Evolutionary conservation across 2,113 vertebrate genomes (phyloP).

Genomic region (Hippocampus barbouri): DNA sequence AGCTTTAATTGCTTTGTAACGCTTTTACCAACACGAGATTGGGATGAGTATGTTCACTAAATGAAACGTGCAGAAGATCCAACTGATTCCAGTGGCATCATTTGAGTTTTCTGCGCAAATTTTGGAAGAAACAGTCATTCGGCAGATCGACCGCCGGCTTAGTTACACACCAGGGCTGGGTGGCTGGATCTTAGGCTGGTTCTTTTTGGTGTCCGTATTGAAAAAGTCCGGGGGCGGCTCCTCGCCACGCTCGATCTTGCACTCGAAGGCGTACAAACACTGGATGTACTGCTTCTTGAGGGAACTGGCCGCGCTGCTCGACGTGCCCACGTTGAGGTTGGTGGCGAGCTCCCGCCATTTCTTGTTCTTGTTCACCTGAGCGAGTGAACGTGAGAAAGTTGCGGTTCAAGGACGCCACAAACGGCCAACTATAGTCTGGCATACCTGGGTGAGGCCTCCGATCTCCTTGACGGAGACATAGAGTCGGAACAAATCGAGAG

Average conservation of each 20-base stretch:
- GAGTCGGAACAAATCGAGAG: slow-evolving; percentile 94
- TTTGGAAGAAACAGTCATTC: too few relatives aligned
- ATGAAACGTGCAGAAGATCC: too few relatives aligned
- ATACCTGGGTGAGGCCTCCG: slow-evolving; percentile 92
- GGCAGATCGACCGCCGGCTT: too few relatives aligned
- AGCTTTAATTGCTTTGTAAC: too few relatives aligned
- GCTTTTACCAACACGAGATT: too few relatives aligned
- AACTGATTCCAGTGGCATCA: too few relatives aligned
- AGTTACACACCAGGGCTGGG: slow-evolving; percentile 88
- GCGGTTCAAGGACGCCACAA: slow-evolving; percentile 4
- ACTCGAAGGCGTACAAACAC: slow-evolving; percentile 98
- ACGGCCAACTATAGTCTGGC: background rate
- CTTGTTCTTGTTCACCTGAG: slow-evolving; percentile 98
- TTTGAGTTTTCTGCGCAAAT: slow-evolving; percentile 33
- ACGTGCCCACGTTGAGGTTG: slow-evolving; percentile 96
- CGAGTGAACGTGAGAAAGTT: slow-evolving; percentile 14
- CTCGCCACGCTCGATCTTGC: slow-evolving; percentile 96
- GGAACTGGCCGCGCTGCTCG: slow-evolving; percentile 96
- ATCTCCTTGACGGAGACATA: slow-evolving; percentile 98
- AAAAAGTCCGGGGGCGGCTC: slow-evolving; percentile 97
- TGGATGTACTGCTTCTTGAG: slow-evolving; percentile 99
- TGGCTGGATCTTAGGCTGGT: slow-evolving; percentile 93
- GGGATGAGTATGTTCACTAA: too few relatives aligned
- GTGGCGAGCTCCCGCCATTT: slow-evolving; percentile 97
- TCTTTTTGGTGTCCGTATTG: slow-evolving; percentile 91